Base-by-base conservation (phyloP, 1,140 invertebrate species). In the Leptinotarsa texana region DNA sequence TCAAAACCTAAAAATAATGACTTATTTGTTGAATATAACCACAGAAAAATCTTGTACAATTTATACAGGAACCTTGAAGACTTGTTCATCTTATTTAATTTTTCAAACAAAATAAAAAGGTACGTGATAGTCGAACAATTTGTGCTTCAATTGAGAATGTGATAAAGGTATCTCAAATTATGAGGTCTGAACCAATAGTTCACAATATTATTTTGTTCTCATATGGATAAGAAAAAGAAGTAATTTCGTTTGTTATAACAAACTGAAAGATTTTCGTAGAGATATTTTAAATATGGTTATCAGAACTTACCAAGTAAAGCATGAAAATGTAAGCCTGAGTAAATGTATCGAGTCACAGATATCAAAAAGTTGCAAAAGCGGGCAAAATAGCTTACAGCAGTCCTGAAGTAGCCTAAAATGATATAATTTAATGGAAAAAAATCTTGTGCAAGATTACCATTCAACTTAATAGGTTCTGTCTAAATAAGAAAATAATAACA, bases 311-410 rank as follows among this genome's bases (percentile, higher is more conserved):
- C 67, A 48, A 18, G 24, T 69, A 69, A 69, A 18, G 42, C 18
- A 33, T 33, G 42, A 13, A 42, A 42, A 27, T 22, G 67, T 17
- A 69, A 42, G 18, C n/a, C 5, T 69, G 24, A 13, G 27, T 42
- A 69, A 69, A 69, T 42, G 15, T 69, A 17, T 69, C 67, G 24
- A 18, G 67, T 69, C 67, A 69, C 27, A 69, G 67, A 69, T 17
- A 69, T 69, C 67, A 69, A 48, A 17, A 48, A 47, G 42, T 69
- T 69, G 67, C 67, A 69, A 69, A 69, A 69, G 15, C 24, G n/a
- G 17, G 67, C 67, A 47, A 69, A 69, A 69, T 69, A 69, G 24
- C 67, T 69, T 42, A 69, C 33, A 17, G 24, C 67, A 42, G 27
- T 42, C 67, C 27, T 42, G 24, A 69, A 48, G 67, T 47, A 69